Evolutionary conservation across 2,797 vertebrate genomes (phyloP).

Genomic region (Xerus rutilus): DNA sequence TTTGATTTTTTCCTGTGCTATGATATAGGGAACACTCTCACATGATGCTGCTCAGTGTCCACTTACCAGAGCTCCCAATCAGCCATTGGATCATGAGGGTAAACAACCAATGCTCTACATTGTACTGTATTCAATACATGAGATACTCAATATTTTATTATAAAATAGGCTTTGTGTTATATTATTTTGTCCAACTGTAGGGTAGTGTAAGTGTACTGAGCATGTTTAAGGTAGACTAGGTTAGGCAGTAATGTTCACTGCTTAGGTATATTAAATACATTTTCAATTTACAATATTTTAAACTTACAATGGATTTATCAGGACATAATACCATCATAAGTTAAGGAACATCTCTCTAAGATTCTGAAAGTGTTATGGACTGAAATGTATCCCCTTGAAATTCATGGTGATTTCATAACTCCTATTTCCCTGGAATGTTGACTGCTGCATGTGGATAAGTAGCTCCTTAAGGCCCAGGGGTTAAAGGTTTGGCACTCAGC

Average conservation of each 20-base stretch:
- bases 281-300: background rate
- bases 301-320: background rate
- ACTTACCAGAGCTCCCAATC: background rate
- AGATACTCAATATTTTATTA: background rate
- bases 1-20: background rate
- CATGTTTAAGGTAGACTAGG: background rate
- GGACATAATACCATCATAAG: background rate
- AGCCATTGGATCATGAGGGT: background rate
- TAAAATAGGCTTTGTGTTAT: background rate
- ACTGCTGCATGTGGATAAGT: background rate
- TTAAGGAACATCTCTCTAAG: background rate
- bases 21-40: background rate
- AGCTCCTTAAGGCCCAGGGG: background rate
- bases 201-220: background rate
- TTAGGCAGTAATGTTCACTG: background rate
- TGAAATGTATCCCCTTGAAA: background rate
- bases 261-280: background rate
- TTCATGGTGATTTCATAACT: rapidly evolving
- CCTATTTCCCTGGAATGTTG: background rate
- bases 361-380: background rate
- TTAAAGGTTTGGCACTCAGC: background rate
- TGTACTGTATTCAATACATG: too few species aligned
- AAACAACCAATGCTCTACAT: too few species aligned
- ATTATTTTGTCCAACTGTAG: background rate
- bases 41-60: background rate